Evolutionary conservation across 2,888 invertebrate species (phyloP).

Genomic region (Lasioglossum calceatum): DNA sequence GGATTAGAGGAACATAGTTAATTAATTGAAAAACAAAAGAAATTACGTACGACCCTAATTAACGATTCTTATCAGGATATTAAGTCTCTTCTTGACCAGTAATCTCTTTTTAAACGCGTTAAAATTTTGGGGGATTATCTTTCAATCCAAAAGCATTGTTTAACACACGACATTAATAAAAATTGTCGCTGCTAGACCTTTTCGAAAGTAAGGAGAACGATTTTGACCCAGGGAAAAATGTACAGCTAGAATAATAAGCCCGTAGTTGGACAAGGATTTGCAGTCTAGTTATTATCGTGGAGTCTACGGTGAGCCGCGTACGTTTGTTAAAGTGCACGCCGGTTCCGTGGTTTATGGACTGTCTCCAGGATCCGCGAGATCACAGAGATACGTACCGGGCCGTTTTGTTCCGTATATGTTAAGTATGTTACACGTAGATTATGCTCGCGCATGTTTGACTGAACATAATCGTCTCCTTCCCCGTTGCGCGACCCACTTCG

Average conservation of each 20-base stretch:
- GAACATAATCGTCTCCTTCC: conserved; percentile 69
- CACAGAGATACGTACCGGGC: conserved; percentile 39
- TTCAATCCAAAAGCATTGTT: too few species aligned
- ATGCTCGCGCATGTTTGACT: conserved; percentile 70
- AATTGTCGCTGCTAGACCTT: too few species aligned
- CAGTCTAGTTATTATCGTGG: conserved; percentile 1
- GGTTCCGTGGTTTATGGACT: conserved; percentile 9
- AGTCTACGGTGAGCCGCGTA: neutral
- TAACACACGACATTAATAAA: too few species aligned
- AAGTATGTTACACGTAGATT: conserved; percentile 73
- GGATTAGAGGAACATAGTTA: too few species aligned
- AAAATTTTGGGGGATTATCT: too few species aligned
- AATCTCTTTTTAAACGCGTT: too few species aligned
- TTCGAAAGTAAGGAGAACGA: too few species aligned
- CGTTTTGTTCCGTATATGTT: conserved; percentile 69
- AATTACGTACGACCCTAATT: too few species aligned
- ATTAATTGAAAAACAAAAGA: too few species aligned
- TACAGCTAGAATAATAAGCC: neutral
- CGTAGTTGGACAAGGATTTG: neutral
- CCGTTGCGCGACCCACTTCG: conserved; percentile 74
- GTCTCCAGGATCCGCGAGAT: conserved; percentile 40
- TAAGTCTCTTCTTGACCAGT: too few species aligned
- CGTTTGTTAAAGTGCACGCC: conserved; percentile 14
- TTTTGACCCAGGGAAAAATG: neutral
- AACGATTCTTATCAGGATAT: too few species aligned